Conservation (phyloP, 2,113 vertebrate genomes). For the Nycticorax nycticorax region DNA sequence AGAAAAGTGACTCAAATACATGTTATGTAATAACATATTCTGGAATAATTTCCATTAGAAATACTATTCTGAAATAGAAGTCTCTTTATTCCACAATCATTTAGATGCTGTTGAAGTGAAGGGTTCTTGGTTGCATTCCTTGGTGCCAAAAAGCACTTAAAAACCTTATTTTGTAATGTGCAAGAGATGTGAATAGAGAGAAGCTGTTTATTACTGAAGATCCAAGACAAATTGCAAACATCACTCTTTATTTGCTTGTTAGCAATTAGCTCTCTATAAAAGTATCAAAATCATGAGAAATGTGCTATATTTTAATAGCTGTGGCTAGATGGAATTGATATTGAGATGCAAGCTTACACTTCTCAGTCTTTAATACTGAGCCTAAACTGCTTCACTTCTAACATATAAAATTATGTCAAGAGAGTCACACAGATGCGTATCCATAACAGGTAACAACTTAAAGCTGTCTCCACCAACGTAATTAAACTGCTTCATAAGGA, state of each 20-base stretch:
- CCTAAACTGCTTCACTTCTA: background rate
- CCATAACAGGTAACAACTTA: background rate
- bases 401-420: background rate
- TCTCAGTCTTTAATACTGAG: background rate
- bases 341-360: background rate
- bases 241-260: background rate
- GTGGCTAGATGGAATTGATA: background rate
- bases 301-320: background rate
- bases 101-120: background rate
- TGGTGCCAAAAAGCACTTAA: background rate
- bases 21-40: background rate
- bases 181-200: background rate
- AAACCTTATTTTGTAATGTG: background rate
- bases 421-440: background rate
- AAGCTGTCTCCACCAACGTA: background rate
- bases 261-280: background rate
- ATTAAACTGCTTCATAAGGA: background rate
- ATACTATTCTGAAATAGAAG: background rate
- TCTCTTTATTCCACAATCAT: background rate
- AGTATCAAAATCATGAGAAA: background rate
- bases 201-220: background rate
- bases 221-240: background rate
- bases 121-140: background rate
- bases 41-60: background rate
- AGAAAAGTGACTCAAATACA: background rate